Percentiles rank a stretch among this genome's conserved stretches.
These are phyloP conservation scores for Poeciliopsis infans DNA, from an alignment of 2,797 vertebrate species.

Conservation along the genomic window DNA sequence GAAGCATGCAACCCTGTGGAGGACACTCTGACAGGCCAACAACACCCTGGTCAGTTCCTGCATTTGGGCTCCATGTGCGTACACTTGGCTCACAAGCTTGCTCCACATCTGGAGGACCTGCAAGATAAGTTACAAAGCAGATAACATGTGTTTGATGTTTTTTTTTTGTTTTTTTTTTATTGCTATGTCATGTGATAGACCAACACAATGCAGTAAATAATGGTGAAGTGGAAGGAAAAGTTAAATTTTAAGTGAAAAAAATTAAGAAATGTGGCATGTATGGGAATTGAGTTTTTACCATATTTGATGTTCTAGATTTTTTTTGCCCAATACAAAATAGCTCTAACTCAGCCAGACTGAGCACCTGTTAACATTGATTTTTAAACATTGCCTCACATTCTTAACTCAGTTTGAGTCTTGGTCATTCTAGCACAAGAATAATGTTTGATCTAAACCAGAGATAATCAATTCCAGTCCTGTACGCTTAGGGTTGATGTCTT, in stretches of 20 bases:
- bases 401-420: background rate
- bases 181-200: background rate
- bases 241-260: background rate
- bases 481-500: background rate
- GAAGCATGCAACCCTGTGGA: conserved; percentile 93
- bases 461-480: background rate
- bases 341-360: background rate
- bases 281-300: background rate
- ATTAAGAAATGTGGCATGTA: background rate
- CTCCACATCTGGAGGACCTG: conserved; percentile 96
- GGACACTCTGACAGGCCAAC: conserved; percentile 90
- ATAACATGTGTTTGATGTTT: conserved; percentile 7
- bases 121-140: conserved; percentile 23
- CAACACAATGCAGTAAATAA: background rate
- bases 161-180: background rate
- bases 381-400: background rate
- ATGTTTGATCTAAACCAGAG: background rate
- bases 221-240: background rate
- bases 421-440: background rate
- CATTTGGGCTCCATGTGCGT: conserved; percentile 95
- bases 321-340: background rate
- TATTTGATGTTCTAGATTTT: background rate
- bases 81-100: conserved; percentile 96
- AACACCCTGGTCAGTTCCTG: conserved; percentile 81
- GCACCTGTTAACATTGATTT: background rate